Evolutionary conservation across 1,140 invertebrate genomes (phyloP).

Genomic region (Orchesella cincta): DNA sequence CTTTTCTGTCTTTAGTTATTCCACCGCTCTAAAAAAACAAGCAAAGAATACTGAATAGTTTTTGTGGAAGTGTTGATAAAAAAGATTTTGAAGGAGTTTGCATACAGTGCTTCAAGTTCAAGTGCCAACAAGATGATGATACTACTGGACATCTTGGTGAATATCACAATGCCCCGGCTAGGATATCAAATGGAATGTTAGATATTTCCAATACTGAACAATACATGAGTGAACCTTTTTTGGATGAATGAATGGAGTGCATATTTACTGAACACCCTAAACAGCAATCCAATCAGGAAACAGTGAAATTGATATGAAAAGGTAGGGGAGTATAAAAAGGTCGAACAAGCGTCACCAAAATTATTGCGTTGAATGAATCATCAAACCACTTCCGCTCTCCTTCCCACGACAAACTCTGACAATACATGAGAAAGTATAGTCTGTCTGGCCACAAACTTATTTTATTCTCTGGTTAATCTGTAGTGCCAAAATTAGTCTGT

Average conservation of each 20-base stretch:
- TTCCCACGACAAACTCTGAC: not conserved
- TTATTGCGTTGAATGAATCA: not conserved
- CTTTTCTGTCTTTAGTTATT: not conserved
- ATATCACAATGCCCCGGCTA: not conserved
- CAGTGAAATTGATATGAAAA: not conserved
- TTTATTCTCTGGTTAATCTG: not conserved
- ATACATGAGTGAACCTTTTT: not conserved
- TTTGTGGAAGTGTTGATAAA: not conserved
- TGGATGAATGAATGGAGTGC: not conserved
- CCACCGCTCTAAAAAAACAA: not conserved
- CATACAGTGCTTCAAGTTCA: not conserved
- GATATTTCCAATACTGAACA: not conserved
- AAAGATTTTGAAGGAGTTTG: not conserved
- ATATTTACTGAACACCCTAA: not conserved
- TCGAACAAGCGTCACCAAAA: not conserved
- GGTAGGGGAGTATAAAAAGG: not conserved
- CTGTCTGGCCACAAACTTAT: not conserved
- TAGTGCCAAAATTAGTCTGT: not conserved
- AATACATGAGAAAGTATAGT: not conserved
- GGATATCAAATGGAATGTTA: too few relatives aligned
- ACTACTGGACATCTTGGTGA: not conserved
- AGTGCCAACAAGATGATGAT: not conserved
- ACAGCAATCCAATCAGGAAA: not conserved
- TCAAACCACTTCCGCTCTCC: not conserved
- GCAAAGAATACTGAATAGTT: not conserved